Conservation (phyloP, 2,113 vertebrate species). For the Isichthys henryi region DNA sequence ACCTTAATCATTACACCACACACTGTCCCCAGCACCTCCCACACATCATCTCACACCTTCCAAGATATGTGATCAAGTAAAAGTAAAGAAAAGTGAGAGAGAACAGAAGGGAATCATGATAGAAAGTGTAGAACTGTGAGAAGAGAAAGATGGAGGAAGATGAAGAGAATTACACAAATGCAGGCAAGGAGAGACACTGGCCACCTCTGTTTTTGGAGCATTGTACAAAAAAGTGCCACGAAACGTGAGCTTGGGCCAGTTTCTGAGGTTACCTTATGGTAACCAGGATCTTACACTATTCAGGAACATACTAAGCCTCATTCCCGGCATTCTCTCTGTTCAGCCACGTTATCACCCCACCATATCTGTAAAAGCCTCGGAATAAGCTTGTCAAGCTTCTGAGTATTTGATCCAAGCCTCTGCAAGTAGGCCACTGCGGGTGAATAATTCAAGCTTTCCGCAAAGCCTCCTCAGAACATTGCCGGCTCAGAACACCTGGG, state of each 20-base stretch:
- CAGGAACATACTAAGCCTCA: neutral
- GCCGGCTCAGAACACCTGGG: neutral
- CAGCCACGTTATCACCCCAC: neutral
- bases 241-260: neutral
- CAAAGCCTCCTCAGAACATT: neutral
- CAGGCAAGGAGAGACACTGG: neutral
- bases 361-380: neutral
- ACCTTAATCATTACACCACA: neutral
- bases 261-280: neutral
- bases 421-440: constrained; percentile 12
- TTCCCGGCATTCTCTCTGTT: neutral
- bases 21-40: neutral
- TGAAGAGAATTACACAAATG: neutral
- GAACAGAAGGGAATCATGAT: neutral
- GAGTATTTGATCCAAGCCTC: neutral
- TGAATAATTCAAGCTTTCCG: neutral
- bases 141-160: neutral
- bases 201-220: neutral
- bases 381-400: neutral
- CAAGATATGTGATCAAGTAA: neutral
- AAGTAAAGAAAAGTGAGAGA: neutral
- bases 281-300: neutral
- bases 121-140: neutral
- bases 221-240: neutral
- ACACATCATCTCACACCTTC: neutral